Conservation (phyloP, 2,113 vertebrate species). For the Sinocyclocheilus anophthalmus region DNA sequence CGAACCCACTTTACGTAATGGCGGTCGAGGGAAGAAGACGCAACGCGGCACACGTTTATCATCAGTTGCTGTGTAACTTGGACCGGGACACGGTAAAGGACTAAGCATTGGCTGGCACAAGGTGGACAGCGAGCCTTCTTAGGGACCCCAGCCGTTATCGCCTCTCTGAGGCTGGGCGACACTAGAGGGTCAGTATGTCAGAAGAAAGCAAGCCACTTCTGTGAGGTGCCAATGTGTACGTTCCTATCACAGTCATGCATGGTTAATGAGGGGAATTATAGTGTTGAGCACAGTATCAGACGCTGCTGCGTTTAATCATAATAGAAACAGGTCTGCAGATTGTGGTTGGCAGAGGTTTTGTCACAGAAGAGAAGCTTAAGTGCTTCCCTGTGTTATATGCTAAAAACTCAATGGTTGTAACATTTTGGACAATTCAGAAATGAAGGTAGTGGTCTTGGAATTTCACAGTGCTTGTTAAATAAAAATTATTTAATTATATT, state of each 20-base stretch:
- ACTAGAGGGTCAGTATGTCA: no score
- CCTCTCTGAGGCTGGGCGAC: constrained; percentile 91
- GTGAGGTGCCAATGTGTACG: constrained; percentile 75
- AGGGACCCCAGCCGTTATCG: constrained; percentile 82
- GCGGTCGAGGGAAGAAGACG: constrained; percentile 74
- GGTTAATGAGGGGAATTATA: background rate
- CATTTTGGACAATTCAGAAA: background rate
- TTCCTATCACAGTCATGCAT: background rate
- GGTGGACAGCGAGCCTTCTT: constrained; percentile 89
- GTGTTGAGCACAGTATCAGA: background rate
- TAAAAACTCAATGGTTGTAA: background rate
- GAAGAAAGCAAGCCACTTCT: constrained; percentile 86
- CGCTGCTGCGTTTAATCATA: background rate
- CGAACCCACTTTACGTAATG: constrained; percentile 70
- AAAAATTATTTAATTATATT: background rate
- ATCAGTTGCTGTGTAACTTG: constrained; percentile 92
- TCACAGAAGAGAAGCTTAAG: background rate
- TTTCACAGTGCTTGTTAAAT: background rate
- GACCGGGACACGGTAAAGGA: constrained; percentile 89
- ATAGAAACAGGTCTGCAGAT: background rate
- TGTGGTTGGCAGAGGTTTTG: background rate
- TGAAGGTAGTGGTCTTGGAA: no score
- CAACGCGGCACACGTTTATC: constrained; percentile 84
- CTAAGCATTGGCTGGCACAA: constrained; percentile 96
- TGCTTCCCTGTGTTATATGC: background rate